These are phyloP conservation scores for Scytalopus superciliaris DNA, from an alignment of 2,113 vertebrate species.

Conservation along the genomic window DNA sequence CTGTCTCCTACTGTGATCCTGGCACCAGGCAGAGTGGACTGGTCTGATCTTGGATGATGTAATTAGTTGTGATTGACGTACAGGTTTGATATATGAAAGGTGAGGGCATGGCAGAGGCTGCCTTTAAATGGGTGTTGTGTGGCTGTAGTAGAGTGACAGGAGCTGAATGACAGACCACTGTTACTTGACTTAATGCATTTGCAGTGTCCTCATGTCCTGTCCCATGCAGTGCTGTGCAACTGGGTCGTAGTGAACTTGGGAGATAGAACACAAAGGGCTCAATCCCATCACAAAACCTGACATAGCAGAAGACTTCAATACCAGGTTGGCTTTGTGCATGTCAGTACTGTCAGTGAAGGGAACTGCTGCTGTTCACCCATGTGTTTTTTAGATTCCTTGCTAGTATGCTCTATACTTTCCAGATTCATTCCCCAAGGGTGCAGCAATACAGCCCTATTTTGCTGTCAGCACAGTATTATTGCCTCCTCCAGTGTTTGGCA, in stretches of 20 bases:
- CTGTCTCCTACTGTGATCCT: neutral
- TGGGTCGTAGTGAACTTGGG: neutral
- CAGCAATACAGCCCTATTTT: neutral
- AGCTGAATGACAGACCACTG: neutral
- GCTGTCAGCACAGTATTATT: neutral
- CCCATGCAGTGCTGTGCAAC: accelerated
- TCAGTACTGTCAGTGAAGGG: neutral
- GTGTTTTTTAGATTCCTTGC: neutral
- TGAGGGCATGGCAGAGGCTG: neutral
- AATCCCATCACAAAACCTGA: neutral
- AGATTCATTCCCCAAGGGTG: neutral
- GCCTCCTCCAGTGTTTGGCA: neutral
- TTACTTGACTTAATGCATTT: neutral
- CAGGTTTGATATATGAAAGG: neutral
- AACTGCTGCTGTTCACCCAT: accelerated
- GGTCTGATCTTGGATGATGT: neutral
- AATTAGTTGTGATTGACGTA: neutral
- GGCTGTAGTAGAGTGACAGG: neutral
- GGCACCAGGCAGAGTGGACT: neutral
- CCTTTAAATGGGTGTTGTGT: neutral
- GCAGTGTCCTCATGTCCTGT: neutral
- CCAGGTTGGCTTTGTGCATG: neutral
- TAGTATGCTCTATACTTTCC: neutral
- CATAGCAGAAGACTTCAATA: neutral
- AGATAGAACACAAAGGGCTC: neutral